Conservation (phyloP, 1,140 invertebrate genomes). For the Drosophila guanche region DNA sequence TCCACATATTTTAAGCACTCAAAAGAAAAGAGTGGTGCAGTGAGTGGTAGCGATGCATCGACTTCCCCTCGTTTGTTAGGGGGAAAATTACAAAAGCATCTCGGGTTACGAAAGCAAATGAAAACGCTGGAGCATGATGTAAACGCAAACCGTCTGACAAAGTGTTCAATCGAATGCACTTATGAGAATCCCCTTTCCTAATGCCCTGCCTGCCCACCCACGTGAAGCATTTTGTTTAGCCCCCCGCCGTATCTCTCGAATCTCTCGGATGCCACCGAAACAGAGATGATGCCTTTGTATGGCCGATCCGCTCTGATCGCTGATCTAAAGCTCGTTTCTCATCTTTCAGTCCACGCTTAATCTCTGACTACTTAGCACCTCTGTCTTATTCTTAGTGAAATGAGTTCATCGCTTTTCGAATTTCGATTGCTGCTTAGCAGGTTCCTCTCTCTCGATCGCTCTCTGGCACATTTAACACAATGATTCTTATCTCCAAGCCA, state of each 20-base stretch:
- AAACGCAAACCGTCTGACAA: slow-evolving; percentile 36
- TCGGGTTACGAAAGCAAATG: slow-evolving; percentile 60
- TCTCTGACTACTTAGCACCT: slow-evolving; percentile 58
- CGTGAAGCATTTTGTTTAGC: slow-evolving; percentile 10
- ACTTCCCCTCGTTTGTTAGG: not conserved
- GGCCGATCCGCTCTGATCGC: slow-evolving; percentile 2
- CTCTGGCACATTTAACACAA: slow-evolving; percentile 6
- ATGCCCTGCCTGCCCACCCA: slow-evolving; percentile 24
- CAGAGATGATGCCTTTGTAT: slow-evolving; percentile 43
- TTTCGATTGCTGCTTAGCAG: slow-evolving; percentile 34
- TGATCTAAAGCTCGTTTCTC: slow-evolving; percentile 20
- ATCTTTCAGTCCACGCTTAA: not conserved
- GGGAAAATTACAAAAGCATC: slow-evolving; percentile 32
- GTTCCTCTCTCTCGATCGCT: slow-evolving; percentile 25
- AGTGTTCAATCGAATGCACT: slow-evolving; percentile 50
- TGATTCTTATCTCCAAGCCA: slow-evolving; percentile 70
- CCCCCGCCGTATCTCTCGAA: slow-evolving; percentile 17
- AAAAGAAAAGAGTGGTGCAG: slow-evolving; percentile 19
- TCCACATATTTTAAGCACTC: slow-evolving; percentile 52
- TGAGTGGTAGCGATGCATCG: not conserved
- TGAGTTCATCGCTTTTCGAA: slow-evolving; percentile 66
- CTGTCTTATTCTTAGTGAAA: slow-evolving; percentile 38
- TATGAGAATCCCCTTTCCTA: slow-evolving; percentile 48
- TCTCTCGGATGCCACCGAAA: slow-evolving; percentile 39
- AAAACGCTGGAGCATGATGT: slow-evolving; percentile 46